phyloP scores from a whole-genome alignment of 2,113 vertebrate genomes.

The Mesoclemmys tuberculata region DNA sequence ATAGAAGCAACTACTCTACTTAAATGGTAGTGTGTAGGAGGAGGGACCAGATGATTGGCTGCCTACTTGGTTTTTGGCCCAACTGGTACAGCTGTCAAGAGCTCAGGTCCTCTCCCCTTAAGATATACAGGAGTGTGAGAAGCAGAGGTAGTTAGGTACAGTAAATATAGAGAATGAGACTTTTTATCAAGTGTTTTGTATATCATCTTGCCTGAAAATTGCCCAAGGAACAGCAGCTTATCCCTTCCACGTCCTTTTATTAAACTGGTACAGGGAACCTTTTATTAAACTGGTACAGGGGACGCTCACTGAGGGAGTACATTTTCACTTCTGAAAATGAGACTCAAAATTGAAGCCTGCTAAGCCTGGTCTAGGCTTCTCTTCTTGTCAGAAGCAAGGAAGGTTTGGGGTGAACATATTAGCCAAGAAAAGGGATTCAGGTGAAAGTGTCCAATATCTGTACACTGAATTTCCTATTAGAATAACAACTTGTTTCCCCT shows the following conservation, averaged over 20 bases:
- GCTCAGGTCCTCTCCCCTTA: not conserved
- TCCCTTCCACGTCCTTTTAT: not conserved
- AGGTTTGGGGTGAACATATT: not conserved
- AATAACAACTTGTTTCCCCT: not conserved
- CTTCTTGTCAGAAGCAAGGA: not conserved
- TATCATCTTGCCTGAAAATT: not conserved
- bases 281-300: not conserved
- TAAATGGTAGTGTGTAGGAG: not conserved
- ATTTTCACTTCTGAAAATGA: not conserved
- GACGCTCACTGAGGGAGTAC: not conserved
- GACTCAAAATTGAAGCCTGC: not conserved
- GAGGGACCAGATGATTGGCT: not conserved
- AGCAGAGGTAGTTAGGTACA: not conserved
- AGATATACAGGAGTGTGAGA: not conserved
- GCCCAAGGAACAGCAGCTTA: not conserved
- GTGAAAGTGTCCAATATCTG: not conserved
- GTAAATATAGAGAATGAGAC: no score
- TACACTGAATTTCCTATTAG: not conserved
- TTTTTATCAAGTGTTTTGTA: not conserved
- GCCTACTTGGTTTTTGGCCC: not conserved
- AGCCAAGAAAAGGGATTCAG: not conserved
- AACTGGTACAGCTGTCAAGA: not conserved
- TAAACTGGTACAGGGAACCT: not conserved
- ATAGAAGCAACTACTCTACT: not conserved
- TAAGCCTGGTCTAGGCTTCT: not conserved